A percentile compares a stretch with the other conserved stretches of the same genome.
phyloP scores from a whole-genome alignment of 2,888 invertebrate genomes.

The Dasypolia templi region DNA sequence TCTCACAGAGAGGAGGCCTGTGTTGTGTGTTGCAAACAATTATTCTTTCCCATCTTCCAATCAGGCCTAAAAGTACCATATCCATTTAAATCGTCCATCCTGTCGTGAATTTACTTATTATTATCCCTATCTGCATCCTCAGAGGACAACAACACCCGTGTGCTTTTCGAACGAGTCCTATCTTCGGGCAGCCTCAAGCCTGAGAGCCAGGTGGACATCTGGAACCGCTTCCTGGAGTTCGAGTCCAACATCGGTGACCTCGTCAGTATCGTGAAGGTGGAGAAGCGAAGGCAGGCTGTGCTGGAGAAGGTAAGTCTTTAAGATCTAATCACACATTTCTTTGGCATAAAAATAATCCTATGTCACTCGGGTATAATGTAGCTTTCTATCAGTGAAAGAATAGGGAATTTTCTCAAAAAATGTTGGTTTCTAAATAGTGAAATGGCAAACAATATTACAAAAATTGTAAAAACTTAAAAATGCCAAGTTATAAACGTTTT shows the following conservation, averaged over 20 bases:
- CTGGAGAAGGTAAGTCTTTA: constrained; percentile 94
- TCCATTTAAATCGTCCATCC: not conserved
- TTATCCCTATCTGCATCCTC: constrained; percentile 41
- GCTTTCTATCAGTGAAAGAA: not conserved
- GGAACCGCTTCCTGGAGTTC: constrained; percentile 99
- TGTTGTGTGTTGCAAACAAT: no score
- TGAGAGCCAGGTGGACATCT: constrained; percentile 98
- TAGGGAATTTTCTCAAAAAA: no score
- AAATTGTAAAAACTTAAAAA: no score
- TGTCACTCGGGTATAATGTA: not conserved
- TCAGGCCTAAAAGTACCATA: not conserved
- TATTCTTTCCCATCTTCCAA: not conserved
- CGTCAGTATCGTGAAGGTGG: constrained; percentile 99
- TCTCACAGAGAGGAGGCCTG: no score
- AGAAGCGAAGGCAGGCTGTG: constrained; percentile 97
- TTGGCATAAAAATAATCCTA: not conserved
- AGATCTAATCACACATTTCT: no score
- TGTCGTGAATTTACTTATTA: not conserved
- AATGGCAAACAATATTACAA: no score
- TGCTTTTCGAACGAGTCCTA: constrained; percentile 99
- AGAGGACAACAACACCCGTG: constrained; percentile 99
- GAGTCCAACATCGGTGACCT: constrained; percentile 99
- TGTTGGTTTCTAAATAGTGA: no score
- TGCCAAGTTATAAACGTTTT: no score
- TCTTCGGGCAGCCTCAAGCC: constrained; percentile 97